Conservation (phyloP, 2,888 invertebrate genomes). For the Cantharis lateralis region DNA sequence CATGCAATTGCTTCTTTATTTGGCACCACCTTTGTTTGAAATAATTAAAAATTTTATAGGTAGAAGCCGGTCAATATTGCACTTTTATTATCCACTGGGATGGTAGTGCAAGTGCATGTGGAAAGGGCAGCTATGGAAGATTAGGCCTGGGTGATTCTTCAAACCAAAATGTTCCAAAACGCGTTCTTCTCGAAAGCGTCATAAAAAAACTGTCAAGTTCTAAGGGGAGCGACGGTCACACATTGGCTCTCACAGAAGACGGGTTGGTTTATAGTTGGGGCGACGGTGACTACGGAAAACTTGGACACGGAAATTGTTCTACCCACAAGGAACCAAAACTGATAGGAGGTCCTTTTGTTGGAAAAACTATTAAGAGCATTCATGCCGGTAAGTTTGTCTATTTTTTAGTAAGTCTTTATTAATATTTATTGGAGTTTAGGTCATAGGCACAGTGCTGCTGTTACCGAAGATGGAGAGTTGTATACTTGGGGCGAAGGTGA, state of each 20-base stretch:
- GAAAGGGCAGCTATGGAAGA: constrained; percentile 67
- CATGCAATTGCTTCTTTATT: too few species aligned
- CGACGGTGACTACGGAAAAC: constrained; percentile 64
- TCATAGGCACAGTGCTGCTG: constrained; percentile 63
- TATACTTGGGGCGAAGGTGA: constrained; percentile 66
- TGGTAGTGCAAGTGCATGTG: constrained; percentile 64
- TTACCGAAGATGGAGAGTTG: constrained; percentile 61
- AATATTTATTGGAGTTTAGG: constrained; percentile 46
- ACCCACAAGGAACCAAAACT: constrained; percentile 62
- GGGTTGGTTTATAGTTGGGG: constrained; percentile 64
- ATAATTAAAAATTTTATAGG: too few species aligned
- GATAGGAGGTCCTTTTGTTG: constrained; percentile 56
- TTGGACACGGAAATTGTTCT: constrained; percentile 60
- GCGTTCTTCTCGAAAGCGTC: constrained; percentile 59
- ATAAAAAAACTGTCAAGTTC: constrained; percentile 61
- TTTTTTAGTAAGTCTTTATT: neutral
- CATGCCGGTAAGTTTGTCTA: constrained; percentile 56
- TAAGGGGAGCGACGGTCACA: constrained; percentile 64
- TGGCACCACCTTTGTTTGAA: too few species aligned
- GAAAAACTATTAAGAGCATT: constrained; percentile 58
- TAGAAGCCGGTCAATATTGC: constrained; percentile 69
- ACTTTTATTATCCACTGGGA: constrained; percentile 65
- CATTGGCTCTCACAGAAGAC: constrained; percentile 59
- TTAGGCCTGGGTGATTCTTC: constrained; percentile 67
- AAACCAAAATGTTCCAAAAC: constrained; percentile 63